phyloP scores from a whole-genome alignment of 2,797 vertebrate genomes.

The Eulemur rubriventer region DNA sequence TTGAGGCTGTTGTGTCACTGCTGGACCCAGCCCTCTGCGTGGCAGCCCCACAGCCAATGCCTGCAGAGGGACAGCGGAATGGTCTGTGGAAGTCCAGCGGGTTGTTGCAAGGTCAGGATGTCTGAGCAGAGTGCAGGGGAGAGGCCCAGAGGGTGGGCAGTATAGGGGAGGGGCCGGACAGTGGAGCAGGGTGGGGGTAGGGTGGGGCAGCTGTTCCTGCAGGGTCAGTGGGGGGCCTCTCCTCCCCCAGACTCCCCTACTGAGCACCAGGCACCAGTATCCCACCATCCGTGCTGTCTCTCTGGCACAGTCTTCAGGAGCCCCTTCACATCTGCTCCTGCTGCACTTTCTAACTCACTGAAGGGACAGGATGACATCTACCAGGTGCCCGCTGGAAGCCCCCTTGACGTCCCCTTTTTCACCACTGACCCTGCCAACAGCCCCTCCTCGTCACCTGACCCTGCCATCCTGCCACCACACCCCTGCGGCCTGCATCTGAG shows the following conservation, averaged over 20 bases:
- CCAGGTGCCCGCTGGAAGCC: background rate
- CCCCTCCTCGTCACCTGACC: background rate
- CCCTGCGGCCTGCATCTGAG: background rate
- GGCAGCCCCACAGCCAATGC: background rate
- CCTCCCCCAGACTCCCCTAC: background rate
- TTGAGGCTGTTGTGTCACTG: background rate
- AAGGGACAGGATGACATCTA: background rate
- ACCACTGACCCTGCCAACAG: background rate
- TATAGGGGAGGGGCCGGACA: too few species aligned
- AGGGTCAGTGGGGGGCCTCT: background rate
- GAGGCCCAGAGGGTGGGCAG: background rate
- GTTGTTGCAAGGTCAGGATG: background rate
- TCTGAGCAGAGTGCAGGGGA: background rate
- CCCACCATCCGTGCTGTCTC: background rate
- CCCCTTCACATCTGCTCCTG: background rate
- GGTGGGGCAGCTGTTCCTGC: background rate
- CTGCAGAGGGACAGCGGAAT: background rate
- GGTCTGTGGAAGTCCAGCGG: background rate
- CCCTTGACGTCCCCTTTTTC: background rate
- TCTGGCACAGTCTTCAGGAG: background rate
- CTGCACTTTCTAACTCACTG: background rate
- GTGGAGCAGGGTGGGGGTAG: too few species aligned
- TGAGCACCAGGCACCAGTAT: background rate
- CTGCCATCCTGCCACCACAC: too few species aligned
- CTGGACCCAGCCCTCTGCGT: background rate